Evolutionary conservation across 2,888 invertebrate species (phyloP).

Genomic region (Chloromyia formosa): DNA sequence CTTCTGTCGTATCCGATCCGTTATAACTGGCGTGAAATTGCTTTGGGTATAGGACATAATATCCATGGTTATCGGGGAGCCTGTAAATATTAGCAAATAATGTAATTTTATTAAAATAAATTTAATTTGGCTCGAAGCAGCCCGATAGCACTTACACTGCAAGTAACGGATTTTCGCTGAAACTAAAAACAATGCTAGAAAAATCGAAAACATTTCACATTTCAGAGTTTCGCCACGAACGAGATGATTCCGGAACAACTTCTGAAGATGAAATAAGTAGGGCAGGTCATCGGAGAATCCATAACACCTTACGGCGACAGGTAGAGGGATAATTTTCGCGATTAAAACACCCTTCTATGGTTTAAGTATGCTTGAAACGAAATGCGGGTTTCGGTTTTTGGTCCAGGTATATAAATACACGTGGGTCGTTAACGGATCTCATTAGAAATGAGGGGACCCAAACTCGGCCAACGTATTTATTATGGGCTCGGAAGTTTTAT

Average conservation of each 20-base stretch:
- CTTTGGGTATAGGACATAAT: background rate
- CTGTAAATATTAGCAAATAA: background rate
- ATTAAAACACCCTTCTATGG: too few relatives aligned
- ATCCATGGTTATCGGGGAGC: background rate
- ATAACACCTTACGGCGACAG: background rate
- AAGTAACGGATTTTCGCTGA: background rate
- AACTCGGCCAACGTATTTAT: too few relatives aligned
- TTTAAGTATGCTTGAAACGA: too few relatives aligned
- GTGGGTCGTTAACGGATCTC: too few relatives aligned
- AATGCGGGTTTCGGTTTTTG: too few relatives aligned
- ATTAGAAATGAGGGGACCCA: too few relatives aligned
- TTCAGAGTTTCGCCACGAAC: background rate
- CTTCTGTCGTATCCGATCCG: background rate
- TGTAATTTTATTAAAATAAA: background rate
- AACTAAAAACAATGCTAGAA: constrained; percentile 2
- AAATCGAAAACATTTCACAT: background rate
- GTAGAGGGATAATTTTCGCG: background rate
- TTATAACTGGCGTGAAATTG: constrained; percentile 13
- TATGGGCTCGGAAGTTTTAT: too few relatives aligned
- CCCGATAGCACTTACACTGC: background rate
- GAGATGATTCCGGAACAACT: background rate
- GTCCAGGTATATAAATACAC: too few relatives aligned
- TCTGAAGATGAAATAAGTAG: background rate
- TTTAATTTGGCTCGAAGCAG: too few relatives aligned
- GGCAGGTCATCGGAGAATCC: background rate